phyloP scores from a whole-genome alignment of 1,140 invertebrate genomes.

The Euwallacea similis region DNA sequence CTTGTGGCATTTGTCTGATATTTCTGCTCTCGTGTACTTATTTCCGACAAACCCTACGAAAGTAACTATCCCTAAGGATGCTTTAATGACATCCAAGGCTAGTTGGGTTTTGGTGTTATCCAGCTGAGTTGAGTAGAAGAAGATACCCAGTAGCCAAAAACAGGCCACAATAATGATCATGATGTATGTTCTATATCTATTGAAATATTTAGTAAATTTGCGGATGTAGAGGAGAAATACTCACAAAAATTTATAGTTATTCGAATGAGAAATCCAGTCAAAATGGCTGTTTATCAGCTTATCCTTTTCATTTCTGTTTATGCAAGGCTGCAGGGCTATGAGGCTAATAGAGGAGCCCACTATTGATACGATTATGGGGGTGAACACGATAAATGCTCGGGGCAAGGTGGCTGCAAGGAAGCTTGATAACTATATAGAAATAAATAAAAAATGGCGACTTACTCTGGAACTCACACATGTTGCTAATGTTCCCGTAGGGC shows the following conservation, averaged over 20 bases:
- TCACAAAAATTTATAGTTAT: constrained; percentile 26
- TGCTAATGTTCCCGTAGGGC: constrained; percentile 6
- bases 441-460: constrained; percentile 9
- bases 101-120: constrained; percentile 18
- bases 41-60: constrained; percentile 18
- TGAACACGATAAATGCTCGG: constrained; percentile 10
- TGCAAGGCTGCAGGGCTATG: constrained; percentile 3
- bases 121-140: constrained; percentile 3
- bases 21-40: constrained; percentile 13
- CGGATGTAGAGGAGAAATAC: neutral
- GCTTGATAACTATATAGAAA: neutral
- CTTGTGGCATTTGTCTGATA: constrained; percentile 13
- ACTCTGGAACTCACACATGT: constrained; percentile 35
- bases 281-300: neutral
- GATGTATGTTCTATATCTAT: constrained; percentile 26
- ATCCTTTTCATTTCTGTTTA: constrained; percentile 17
- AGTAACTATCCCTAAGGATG: constrained; percentile 23
- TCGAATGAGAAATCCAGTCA: constrained; percentile 10
- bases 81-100: constrained; percentile 29
- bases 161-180: constrained; percentile 22
- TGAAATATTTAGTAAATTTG: neutral
- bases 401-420: constrained; percentile 4
- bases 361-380: constrained; percentile 18
- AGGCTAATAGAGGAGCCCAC: constrained; percentile 7
- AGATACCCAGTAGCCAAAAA: constrained; percentile 18